Evolutionary conservation across 37 sponge, comb jelly and placozoan genomes (phyloP), one percentile per base, ranked within the genome.

Genomic region (Beroe forskalii): DNA sequence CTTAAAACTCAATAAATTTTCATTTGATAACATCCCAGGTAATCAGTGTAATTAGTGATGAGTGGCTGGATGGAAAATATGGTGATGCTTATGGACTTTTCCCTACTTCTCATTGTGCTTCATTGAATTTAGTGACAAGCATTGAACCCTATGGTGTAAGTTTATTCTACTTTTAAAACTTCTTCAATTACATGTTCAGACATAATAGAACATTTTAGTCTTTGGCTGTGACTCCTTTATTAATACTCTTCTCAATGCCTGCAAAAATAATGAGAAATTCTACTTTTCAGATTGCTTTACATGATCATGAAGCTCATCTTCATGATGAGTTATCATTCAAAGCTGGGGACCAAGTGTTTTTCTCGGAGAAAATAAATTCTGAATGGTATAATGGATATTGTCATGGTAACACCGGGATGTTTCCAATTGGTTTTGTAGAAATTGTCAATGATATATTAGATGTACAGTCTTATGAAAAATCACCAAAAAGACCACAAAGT

Each of bases 1-100:
- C 12, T 48, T 12, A 28, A 28, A 64, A 64, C 17, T 23, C 4
- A 28, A 20, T 3, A 27, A 23, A 64, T 64, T 28, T 64, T 48
- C 55, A 48, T 64, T 64, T 64, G n/a, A n/a, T n/a, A n/a, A n/a
- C n/a, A n/a, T n/a, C n/a, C n/a, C 55, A 80, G 86, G 86, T 80
- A 6, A 80, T 1, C 12, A 44, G 55, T 80, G 86, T 80, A 2
- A 1, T 80, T 23, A 44, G 27, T n/a, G 30, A 43, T 80, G 86
- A 44, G 3, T 80, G 86, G 86, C 30, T 44, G 0, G 86, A 80
- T 6, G 86, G 86, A 4, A 6, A 14, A 17, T 44, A 41, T 80
- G 86, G 86, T 32, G 86, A 44, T 44, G 27, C 37, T 38, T 22
- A 23, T 44, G 86, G 86, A 20, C 22, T 80, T n/a, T 80, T 80